Evolutionary conservation across 2,113 vertebrate genomes (phyloP).

Genomic region (Neogale vison): DNA sequence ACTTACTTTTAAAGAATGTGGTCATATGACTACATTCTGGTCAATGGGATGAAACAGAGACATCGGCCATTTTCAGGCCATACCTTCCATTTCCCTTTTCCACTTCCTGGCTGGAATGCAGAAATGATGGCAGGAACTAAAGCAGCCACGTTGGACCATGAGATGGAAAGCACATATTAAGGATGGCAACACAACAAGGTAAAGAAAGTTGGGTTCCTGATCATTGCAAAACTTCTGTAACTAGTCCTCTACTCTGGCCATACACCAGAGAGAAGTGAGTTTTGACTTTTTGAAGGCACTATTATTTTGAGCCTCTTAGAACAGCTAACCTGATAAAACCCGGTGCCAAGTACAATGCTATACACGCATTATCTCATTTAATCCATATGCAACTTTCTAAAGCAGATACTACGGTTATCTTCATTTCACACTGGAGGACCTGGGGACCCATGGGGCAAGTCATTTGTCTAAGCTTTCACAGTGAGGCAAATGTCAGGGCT

Average conservation of each 20-base stretch:
- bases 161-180: background rate
- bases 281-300: background rate
- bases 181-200: background rate
- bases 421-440: background rate
- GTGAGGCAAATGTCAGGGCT: background rate
- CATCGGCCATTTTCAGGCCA: background rate
- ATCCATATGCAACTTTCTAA: background rate
- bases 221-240: background rate
- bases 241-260: background rate
- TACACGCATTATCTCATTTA: background rate
- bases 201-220: background rate
- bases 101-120: background rate
- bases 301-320: background rate
- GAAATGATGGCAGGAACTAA: background rate
- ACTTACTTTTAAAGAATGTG: background rate
- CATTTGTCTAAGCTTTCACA: background rate
- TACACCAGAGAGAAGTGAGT: background rate
- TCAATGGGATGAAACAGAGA: background rate
- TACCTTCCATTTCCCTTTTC: background rate
- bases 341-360: too few relatives aligned
- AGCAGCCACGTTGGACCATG: background rate
- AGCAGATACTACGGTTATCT: background rate
- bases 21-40: background rate
- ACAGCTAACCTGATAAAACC: background rate
- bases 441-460: background rate